These are phyloP conservation scores for Dasypolia templi DNA, from an alignment of 2,888 invertebrate genomes.

Conservation along the genomic window DNA sequence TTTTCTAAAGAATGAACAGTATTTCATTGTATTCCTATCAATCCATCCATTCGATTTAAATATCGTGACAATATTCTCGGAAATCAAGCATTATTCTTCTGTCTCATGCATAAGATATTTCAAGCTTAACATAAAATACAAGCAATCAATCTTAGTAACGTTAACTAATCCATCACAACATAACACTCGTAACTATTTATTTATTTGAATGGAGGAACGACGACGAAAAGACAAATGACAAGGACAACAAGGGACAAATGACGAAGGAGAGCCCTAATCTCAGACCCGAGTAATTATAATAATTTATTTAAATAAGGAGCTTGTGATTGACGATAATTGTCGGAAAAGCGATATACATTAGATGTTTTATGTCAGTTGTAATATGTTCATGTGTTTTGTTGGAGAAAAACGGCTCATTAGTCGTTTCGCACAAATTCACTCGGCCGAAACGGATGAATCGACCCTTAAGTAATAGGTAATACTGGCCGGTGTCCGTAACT, in stretches of 20 bases:
- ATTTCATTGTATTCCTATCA: too few species aligned
- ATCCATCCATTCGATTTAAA: neutral
- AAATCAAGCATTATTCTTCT: neutral
- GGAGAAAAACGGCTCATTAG: constrained; percentile 1
- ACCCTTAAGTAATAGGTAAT: too few species aligned
- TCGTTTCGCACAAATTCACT: too few species aligned
- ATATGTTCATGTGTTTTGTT: neutral
- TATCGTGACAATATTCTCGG: neutral
- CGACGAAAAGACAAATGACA: constrained; percentile 38
- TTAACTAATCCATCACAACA: constrained; percentile 27
- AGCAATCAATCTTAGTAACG: constrained; percentile 11
- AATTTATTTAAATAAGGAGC: constrained; percentile 63
- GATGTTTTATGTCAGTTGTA: constrained; percentile 31
- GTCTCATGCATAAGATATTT: neutral
- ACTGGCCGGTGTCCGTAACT: too few species aligned
- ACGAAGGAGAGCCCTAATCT: constrained; percentile 47
- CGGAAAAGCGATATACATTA: constrained; percentile 29
- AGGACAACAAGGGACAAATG: too few species aligned
- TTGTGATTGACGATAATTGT: constrained; percentile 63
- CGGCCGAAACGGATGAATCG: too few species aligned
- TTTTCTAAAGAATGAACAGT: neutral
- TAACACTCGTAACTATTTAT: constrained; percentile 35
- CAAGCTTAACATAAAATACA: neutral
- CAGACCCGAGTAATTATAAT: constrained; percentile 63
- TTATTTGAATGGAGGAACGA: constrained; percentile 36